phyloP scores from a whole-genome alignment of 2,888 invertebrate species.

The Listrodromus nycthemerus region DNA sequence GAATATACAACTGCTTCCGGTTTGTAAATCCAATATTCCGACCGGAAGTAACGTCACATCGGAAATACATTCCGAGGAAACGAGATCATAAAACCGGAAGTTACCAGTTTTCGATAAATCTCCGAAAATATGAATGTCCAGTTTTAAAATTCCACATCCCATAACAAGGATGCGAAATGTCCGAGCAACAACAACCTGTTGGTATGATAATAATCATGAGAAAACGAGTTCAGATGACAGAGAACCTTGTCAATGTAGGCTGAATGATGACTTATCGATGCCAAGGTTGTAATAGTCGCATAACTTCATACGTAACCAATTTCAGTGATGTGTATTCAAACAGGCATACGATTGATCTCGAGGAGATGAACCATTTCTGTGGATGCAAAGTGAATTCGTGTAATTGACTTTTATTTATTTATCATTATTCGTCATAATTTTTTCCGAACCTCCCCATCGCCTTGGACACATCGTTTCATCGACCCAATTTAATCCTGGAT shows the following conservation, averaged over 20 bases:
- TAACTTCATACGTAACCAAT: slow-evolving; percentile 33
- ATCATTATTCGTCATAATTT: neutral
- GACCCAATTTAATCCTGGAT: no score
- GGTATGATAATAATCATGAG: neutral
- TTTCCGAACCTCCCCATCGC: no score
- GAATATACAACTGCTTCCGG: no score
- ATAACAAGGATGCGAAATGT: no score
- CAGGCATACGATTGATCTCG: neutral
- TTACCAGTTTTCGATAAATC: no score
- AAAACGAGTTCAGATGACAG: slow-evolving; percentile 20
- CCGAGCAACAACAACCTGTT: neutral
- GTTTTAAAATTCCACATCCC: neutral
- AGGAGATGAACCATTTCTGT: neutral
- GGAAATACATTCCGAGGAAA: no score
- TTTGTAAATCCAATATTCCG: no score
- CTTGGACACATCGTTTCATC: no score
- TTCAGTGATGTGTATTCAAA: neutral
- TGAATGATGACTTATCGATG: slow-evolving; percentile 60
- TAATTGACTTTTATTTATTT: neutral
- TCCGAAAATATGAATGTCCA: no score
- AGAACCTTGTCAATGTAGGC: slow-evolving; percentile 30
- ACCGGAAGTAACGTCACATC: no score
- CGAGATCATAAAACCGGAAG: no score
- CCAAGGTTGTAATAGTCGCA: slow-evolving; percentile 49
- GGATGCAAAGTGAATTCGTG: neutral